Conservation (phyloP, 2,888 invertebrate genomes). For the Nasonia oneida region DNA sequence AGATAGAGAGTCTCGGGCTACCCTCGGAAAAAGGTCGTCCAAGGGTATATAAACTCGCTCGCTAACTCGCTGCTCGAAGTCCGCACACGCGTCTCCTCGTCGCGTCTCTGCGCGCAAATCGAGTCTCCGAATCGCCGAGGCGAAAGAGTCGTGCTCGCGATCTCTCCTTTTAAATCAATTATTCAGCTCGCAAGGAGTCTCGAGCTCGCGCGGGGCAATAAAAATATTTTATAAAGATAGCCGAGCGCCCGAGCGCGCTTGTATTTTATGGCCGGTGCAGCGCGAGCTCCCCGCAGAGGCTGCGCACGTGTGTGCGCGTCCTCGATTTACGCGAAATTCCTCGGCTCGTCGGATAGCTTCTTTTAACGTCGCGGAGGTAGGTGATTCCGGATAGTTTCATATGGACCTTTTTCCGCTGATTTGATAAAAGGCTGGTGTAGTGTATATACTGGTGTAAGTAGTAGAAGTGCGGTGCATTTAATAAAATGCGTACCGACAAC, state of each 20-base stretch:
- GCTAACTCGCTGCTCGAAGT: slow-evolving; percentile 16
- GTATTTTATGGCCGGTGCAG: slow-evolving; percentile 44
- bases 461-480: no score
- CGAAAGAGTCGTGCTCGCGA: slow-evolving; percentile 25
- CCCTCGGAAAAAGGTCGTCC: background rate
- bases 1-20: background rate
- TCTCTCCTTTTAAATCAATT: slow-evolving; percentile 60
- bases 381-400: slow-evolving; percentile 11
- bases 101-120: slow-evolving; percentile 22
- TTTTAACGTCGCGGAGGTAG: slow-evolving; percentile 4
- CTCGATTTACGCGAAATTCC: slow-evolving; percentile 37
- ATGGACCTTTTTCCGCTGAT: background rate
- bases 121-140: slow-evolving; percentile 41
- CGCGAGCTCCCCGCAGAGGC: slow-evolving; percentile 16
- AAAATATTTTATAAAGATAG: slow-evolving; percentile 62
- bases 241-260: background rate
- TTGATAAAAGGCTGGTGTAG: background rate
- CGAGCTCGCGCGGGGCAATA: slow-evolving; percentile 42
- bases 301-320: background rate
- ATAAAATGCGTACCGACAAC: no score
- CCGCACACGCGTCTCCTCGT: slow-evolving; percentile 15
- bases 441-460: no score
- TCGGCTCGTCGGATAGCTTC: background rate
- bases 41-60: background rate
- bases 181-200: slow-evolving; percentile 53